A percentile compares a stretch with the other conserved stretches of the same genome.
phyloP scores from a whole-genome alignment of 2,797 vertebrate species.

The Poliocrania exsul region DNA sequence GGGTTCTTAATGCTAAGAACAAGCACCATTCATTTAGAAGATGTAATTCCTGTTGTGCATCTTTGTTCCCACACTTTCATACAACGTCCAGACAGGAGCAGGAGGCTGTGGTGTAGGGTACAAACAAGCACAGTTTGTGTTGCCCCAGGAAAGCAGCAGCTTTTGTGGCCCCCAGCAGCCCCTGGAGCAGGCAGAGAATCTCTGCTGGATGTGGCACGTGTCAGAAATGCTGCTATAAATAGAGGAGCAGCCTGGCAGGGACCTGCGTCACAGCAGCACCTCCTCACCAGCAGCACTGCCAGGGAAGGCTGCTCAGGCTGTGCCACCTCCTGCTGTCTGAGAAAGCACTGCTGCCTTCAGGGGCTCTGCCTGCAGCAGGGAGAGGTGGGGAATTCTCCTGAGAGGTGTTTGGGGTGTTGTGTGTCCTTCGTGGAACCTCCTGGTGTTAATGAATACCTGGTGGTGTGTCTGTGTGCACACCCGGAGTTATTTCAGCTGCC shows the following conservation, averaged over 20 bases:
- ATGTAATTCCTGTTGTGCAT: not conserved
- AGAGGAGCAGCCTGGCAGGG: slow-evolving; percentile 18
- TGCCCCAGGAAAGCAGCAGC: not conserved
- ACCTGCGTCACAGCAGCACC: slow-evolving; percentile 12
- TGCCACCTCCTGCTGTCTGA: not conserved
- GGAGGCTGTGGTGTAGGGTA: not conserved
- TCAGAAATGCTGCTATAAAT: slow-evolving; percentile 30
- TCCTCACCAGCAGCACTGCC: not conserved
- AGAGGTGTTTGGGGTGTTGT: not conserved
- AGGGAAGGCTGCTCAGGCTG: not conserved
- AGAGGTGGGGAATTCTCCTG: not conserved
- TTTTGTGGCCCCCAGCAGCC: not conserved
- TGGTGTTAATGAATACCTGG: not conserved
- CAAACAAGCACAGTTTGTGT: not conserved
- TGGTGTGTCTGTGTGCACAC: not conserved
- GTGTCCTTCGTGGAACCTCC: not conserved
- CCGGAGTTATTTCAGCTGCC: not conserved
- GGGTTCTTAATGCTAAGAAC: not conserved
- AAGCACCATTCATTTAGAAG: not conserved
- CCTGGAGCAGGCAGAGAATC: not conserved
- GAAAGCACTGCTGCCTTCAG: not conserved
- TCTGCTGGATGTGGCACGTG: slow-evolving; percentile 23
- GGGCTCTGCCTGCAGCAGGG: not conserved
- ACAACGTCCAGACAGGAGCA: not conserved
- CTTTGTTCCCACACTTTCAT: not conserved